phyloP scores from a whole-genome alignment of 2,797 vertebrate species.

The Acrocephalus scirpaceus region DNA sequence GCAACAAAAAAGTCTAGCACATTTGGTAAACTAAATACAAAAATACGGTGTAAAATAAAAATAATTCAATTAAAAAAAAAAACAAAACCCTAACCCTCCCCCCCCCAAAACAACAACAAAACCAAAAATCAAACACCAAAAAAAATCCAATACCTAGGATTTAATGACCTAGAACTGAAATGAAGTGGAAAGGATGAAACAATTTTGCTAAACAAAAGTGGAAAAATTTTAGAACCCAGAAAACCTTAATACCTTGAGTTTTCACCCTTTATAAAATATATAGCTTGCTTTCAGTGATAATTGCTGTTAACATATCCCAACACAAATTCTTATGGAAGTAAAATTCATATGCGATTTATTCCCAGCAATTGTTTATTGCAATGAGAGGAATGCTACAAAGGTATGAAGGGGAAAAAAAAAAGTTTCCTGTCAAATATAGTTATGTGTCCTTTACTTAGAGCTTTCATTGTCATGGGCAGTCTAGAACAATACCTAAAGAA shows the following conservation, averaged over 20 bases:
- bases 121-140: not conserved
- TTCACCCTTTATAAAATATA: not conserved
- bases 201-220: not conserved
- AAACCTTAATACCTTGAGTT: not conserved
- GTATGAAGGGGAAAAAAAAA: not conserved
- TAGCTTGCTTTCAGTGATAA: not conserved
- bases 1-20: not conserved
- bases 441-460: not conserved
- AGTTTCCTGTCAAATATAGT: not conserved
- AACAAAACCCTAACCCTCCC: no score
- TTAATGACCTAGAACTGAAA: not conserved
- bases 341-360: not conserved
- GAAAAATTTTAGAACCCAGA: not conserved
- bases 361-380: not conserved
- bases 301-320: not conserved
- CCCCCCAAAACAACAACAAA: no score
- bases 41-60: not conserved
- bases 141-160: no score
- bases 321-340: not conserved
- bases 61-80: not conserved
- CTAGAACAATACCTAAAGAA: not conserved
- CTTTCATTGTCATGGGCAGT: not conserved
- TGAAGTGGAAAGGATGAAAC: not conserved
- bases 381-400: not conserved
- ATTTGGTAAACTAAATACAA: not conserved